These are phyloP conservation scores for Chironomus tentans DNA, from an alignment of 2,888 invertebrate species.

Conservation along the genomic window DNA sequence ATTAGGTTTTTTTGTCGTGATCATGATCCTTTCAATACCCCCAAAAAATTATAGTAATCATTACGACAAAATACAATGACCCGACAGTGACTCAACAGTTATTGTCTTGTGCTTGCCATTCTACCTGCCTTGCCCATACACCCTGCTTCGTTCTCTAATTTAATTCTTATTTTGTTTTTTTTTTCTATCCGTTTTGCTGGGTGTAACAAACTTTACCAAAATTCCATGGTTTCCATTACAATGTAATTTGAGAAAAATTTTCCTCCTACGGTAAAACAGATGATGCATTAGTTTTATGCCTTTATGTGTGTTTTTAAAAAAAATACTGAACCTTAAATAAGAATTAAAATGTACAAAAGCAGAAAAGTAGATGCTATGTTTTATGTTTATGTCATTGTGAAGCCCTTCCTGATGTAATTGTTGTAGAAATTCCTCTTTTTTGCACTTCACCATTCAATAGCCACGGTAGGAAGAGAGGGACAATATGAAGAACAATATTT, in stretches of 20 bases:
- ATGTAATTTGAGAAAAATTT: not conserved
- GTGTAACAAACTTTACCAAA: not conserved
- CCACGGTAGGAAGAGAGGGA: not conserved
- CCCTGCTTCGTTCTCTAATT: not conserved
- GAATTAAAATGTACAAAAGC: no score
- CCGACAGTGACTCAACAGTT: not conserved
- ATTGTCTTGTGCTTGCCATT: not conserved
- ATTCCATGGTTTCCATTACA: constrained; percentile 5
- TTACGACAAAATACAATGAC: not conserved
- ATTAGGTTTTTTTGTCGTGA: not conserved
- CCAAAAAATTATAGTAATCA: not conserved
- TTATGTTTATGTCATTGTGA: not conserved
- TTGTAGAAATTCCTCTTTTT: not conserved
- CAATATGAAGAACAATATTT: not conserved
- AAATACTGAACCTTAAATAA: no score
- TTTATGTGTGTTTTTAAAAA: no score
- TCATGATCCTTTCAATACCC: not conserved
- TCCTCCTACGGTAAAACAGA: constrained; percentile 4
- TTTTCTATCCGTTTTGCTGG: not conserved
- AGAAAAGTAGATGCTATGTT: not conserved
- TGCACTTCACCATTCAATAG: not conserved
- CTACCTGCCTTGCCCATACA: no score
- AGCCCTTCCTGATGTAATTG: not conserved
- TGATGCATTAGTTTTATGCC: not conserved
- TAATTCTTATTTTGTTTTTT: not conserved